A percentile compares a stretch with the other conserved stretches of the same genome.
These are phyloP conservation scores for Pogonognathellus flavescens DNA, from an alignment of 1,140 invertebrate genomes.

Conservation along the genomic window DNA sequence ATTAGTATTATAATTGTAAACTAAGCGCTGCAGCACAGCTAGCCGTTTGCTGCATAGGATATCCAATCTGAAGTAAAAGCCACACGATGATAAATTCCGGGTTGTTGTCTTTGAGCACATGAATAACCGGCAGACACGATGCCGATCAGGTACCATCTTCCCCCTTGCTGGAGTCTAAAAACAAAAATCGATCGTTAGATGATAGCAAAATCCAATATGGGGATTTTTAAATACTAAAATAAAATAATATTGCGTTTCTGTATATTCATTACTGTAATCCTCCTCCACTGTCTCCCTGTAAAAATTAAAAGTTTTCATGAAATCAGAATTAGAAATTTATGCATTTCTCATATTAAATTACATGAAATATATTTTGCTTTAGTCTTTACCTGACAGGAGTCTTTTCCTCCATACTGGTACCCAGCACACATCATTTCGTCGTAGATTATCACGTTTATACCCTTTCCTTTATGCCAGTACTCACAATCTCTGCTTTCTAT, in stretches of 20 bases:
- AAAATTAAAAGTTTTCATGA: conserved; percentile 18
- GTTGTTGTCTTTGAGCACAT: conserved; percentile 90
- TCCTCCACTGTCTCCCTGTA: conserved; percentile 87
- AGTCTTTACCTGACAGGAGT: conserved; percentile 79
- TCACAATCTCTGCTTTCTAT: conserved; percentile 90
- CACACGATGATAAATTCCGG: conserved; percentile 94
- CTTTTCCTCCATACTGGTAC: conserved; percentile 89
- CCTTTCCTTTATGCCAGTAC: conserved; percentile 75
- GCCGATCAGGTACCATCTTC: conserved; percentile 89
- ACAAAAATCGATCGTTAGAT: not conserved
- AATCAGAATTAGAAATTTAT: not conserved
- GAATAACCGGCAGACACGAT: conserved; percentile 95
- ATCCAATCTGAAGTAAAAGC: conserved; percentile 96
- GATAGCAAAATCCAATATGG: not conserved
- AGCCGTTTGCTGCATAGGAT: conserved; percentile 69
- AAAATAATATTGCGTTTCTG: conserved; percentile 7
- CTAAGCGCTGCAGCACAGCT: conserved; percentile 14
- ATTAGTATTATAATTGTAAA: not conserved
- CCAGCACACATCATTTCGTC: conserved; percentile 98
- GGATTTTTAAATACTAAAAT: not conserved
- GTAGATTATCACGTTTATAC: conserved; percentile 93
- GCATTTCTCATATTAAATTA: not conserved
- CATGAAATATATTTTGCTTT: no score
- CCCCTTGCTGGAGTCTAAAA: conserved; percentile 84
- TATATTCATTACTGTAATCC: conserved; percentile 73